Evolutionary conservation across 1,140 invertebrate genomes (phyloP).

Genomic region (Tachypleus tridentatus): DNA sequence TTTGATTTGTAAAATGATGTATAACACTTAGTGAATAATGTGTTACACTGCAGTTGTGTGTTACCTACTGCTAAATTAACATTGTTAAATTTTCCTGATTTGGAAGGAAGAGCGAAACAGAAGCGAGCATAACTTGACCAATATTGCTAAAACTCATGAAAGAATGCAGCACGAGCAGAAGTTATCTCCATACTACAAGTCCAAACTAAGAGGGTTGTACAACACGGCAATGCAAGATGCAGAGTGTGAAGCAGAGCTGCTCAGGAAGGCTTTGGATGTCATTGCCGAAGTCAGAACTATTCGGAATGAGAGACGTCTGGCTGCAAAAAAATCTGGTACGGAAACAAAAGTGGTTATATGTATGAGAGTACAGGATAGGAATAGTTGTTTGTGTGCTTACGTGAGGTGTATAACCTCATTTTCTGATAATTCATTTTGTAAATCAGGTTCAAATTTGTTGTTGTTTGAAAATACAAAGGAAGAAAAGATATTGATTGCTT

Average conservation of each 20-base stretch:
- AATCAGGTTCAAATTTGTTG: too few relatives aligned
- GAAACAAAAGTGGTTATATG: too few relatives aligned
- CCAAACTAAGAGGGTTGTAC: conserved; percentile 69
- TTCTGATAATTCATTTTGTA: too few relatives aligned
- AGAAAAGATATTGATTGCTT: too few relatives aligned
- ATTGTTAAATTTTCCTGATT: too few relatives aligned
- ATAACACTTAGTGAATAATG: too few relatives aligned
- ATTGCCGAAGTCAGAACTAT: conserved; percentile 84
- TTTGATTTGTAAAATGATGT: too few relatives aligned
- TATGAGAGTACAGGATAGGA: background rate
- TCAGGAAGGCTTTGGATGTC: conserved; percentile 66
- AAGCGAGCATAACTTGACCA: conserved; percentile 63
- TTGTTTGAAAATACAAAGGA: too few relatives aligned
- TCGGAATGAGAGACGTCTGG: conserved; percentile 72
- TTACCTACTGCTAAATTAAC: too few relatives aligned
- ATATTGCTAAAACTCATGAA: conserved; percentile 65
- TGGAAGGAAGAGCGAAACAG: conserved; percentile 54
- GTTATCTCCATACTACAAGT: conserved; percentile 45
- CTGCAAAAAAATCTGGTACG: conserved; percentile 39
- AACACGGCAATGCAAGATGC: conserved; percentile 65
- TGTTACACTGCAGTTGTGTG: too few relatives aligned
- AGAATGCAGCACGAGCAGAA: conserved; percentile 54
- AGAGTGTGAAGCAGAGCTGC: conserved; percentile 66
- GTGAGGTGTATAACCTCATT: too few relatives aligned
- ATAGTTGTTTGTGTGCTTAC: too few relatives aligned